Percentiles rank a stretch among this genome's conserved stretches.
Conservation (phyloP, 2,797 vertebrate genomes). For the Balearica regulorum region DNA sequence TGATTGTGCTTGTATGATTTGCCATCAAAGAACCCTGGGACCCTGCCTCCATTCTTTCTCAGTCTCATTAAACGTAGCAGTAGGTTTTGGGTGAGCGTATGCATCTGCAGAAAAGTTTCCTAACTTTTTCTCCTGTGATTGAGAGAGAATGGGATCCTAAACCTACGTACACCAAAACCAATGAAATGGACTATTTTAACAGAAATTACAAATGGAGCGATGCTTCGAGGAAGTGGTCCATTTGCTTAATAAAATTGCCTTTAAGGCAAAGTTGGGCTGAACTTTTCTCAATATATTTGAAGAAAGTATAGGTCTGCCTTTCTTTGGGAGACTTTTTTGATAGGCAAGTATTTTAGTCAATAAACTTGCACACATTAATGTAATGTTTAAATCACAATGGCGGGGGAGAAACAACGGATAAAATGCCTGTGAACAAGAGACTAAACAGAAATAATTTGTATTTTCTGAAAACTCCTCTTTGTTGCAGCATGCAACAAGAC, state of each 20-base stretch:
- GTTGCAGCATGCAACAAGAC: neutral
- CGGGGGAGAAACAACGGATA: neutral
- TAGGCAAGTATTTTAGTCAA: neutral
- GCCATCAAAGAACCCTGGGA: neutral
- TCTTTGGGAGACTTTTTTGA: neutral
- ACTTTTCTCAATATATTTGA: neutral
- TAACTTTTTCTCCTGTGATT: neutral
- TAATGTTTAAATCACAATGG: neutral
- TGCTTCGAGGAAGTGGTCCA: neutral
- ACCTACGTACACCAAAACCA: neutral
- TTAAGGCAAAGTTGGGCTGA: neutral
- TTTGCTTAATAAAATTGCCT: neutral
- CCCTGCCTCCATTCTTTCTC: neutral
- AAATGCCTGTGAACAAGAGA: neutral
- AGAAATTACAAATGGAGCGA: neutral
- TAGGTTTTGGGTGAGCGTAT: neutral
- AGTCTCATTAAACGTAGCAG: neutral
- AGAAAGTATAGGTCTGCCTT: neutral
- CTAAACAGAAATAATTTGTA: neutral
- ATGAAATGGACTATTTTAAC: neutral
- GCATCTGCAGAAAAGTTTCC: neutral
- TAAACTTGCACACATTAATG: neutral
- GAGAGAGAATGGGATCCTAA: neutral
- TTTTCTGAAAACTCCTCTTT: neutral
- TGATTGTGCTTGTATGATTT: neutral